Base-by-base conservation (phyloP, 2,797 vertebrate genomes). In the Synaphobranchus kaupii region DNA sequence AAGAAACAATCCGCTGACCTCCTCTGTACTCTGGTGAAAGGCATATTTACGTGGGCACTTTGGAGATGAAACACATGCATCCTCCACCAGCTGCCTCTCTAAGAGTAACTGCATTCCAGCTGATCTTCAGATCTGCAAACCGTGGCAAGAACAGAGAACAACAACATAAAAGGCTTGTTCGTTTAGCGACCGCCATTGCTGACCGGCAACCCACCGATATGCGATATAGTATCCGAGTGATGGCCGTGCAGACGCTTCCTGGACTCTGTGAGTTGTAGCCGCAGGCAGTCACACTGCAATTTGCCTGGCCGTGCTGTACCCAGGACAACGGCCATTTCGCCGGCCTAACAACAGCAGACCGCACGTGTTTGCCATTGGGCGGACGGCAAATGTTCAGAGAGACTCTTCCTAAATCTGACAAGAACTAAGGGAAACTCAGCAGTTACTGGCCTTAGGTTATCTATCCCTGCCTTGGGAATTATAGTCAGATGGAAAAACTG, bases 1-100 rank as follows among this genome's bases (percentile, higher is more conserved):
- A 83, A 83, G 60, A 84, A 73, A 87, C 58, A 87, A 78, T 78
- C 34, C 15, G 20, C 22, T 25, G 78, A 81, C 25, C 47, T 81
- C 22, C 34, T 34, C 34, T 56, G 50, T 56, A 66, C 63, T 56
- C 25, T n/a, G 28, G 50, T 9, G 12, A 56, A 50, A 81, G 47
- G 22, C 22, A n/a, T 22, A 10, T 50, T 50, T 50, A 44, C 22
- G 39, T 80, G 76, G 76, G 78, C 34, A 48, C 25, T 81, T 48
- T 54, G 5, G 6, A 52, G 63, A 73, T 31, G 58, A 25, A 47
- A 56, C 47, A 81, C 73, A 39, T 39, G 52, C 73, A 73, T 60
- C 25, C 78, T n/a, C 47, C 39, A 47, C 73, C 78, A 50, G 47
- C 78, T n/a, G 47, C 47, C 78, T 34, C 47, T n/a, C 17, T 47